Evolutionary conservation across 2,888 invertebrate genomes (phyloP).

Genomic region (Meandrusa payeni): DNA sequence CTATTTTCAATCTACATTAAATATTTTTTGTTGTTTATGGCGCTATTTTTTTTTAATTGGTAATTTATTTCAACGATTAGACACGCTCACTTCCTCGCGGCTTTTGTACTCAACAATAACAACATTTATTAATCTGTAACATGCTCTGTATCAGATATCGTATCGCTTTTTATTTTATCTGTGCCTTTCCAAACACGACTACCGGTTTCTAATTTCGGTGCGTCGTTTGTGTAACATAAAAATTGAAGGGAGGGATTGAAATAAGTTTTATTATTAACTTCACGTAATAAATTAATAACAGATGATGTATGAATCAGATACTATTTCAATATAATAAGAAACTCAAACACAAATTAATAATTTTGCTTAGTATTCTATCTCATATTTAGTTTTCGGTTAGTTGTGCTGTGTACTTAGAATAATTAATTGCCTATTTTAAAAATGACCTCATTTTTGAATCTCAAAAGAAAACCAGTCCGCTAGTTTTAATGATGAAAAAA

Average conservation of each 20-base stretch:
- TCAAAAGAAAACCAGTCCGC: slow-evolving; percentile 72
- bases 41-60: slow-evolving; percentile 3
- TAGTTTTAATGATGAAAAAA: slow-evolving; percentile 56
- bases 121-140: slow-evolving; percentile 8
- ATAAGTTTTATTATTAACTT: neutral
- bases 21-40: neutral
- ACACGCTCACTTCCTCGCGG: neutral
- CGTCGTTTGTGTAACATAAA: slow-evolving; percentile 3
- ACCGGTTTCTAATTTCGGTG: slow-evolving; percentile 12
- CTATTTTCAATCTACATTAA: slow-evolving; percentile 24
- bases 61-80: slow-evolving; percentile 5
- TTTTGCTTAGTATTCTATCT: slow-evolving; percentile 69
- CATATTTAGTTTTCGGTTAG: slow-evolving; percentile 72
- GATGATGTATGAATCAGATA: neutral
- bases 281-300: slow-evolving; percentile 1
- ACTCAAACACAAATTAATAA: slow-evolving; percentile 43
- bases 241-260: slow-evolving; percentile 5
- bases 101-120: slow-evolving; percentile 9
- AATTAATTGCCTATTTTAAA: slow-evolving; percentile 55
- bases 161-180: slow-evolving; percentile 6
- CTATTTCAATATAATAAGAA: slow-evolving; percentile 39
- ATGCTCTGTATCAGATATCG: slow-evolving; percentile 9
- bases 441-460: slow-evolving; percentile 65
- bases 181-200: neutral
- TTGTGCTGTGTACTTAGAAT: slow-evolving; percentile 78